These are phyloP conservation scores for Athalia cordata DNA, from an alignment of 2,888 invertebrate species.

Conservation along the genomic window DNA sequence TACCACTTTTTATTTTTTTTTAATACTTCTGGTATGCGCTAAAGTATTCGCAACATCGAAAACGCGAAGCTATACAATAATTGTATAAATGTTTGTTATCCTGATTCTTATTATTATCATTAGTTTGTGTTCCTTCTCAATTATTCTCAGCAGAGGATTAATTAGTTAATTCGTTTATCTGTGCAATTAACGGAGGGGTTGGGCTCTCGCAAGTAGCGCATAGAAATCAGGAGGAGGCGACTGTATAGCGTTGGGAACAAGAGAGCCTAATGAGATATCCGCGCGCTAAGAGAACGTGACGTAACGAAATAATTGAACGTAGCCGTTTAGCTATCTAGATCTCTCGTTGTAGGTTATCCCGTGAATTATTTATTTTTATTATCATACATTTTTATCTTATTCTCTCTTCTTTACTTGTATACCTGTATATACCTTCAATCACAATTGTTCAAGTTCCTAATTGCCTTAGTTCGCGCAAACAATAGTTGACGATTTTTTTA, in stretches of 20 bases:
- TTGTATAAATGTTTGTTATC: no score
- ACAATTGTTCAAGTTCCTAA: slow-evolving; percentile 30
- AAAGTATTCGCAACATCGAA: no score
- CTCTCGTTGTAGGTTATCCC: slow-evolving; percentile 25
- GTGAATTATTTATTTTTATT: slow-evolving; percentile 3
- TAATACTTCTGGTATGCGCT: not conserved
- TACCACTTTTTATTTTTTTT: not conserved
- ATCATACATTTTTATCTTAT: not conserved
- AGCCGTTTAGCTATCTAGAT: slow-evolving; percentile 38
- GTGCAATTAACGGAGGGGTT: slow-evolving; percentile 16
- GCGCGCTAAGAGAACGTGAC: slow-evolving; percentile 38
- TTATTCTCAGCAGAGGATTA: not conserved
- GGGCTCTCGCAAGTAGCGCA: slow-evolving; percentile 7
- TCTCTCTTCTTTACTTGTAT: not conserved
- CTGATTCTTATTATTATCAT: no score
- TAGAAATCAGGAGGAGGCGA: not conserved
- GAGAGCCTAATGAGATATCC: slow-evolving; percentile 36
- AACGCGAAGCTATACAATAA: no score
- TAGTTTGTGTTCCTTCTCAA: no score
- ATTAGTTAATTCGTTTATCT: slow-evolving; percentile 37
- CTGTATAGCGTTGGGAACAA: slow-evolving; percentile 4
- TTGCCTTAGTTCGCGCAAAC: slow-evolving; percentile 35
- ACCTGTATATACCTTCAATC: not conserved
- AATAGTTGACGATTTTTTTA: not conserved
- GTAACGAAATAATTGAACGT: slow-evolving; percentile 46